Percentiles rank a stretch among this genome's conserved stretches.
Evolutionary conservation across 2,113 vertebrate species (phyloP).

Genomic region (Lathamus discolor): DNA sequence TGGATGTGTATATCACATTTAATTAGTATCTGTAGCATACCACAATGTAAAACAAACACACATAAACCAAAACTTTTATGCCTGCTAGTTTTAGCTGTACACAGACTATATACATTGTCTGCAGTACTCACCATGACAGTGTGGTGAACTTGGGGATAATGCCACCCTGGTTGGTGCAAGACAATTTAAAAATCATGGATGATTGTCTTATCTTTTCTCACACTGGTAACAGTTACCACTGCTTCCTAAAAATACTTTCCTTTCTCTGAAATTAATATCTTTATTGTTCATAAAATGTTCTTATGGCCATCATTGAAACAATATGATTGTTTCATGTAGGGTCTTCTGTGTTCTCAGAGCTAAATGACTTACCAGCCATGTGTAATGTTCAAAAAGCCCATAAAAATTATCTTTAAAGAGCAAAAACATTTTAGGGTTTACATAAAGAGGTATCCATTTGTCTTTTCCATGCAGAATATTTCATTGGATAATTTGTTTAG

Average conservation of each 20-base stretch:
- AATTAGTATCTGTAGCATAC: background rate
- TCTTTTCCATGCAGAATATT: background rate
- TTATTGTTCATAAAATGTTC: background rate
- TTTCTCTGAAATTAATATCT: background rate
- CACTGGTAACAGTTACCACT: background rate
- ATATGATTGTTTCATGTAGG: background rate
- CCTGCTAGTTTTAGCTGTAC: background rate
- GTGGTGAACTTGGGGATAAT: background rate
- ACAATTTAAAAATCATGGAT: accelerated
- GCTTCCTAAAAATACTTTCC: background rate
- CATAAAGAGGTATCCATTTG: background rate
- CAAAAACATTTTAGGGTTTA: background rate
- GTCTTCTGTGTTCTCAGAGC: background rate
- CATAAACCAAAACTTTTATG: background rate
- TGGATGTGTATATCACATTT: background rate
- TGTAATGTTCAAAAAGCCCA: background rate
- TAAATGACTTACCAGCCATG: background rate
- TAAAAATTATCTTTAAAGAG: background rate
- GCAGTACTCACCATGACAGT: background rate
- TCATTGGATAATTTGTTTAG: background rate
- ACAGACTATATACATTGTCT: background rate
- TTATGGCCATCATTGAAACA: background rate
- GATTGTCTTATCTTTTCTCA: background rate
- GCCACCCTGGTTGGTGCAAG: background rate
- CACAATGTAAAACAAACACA: background rate